A percentile compares a stretch with the other conserved stretches of the same genome.
These are phyloP conservation scores for Solen grandis DNA, from an alignment of 1,140 invertebrate genomes.

Conservation along the genomic window DNA sequence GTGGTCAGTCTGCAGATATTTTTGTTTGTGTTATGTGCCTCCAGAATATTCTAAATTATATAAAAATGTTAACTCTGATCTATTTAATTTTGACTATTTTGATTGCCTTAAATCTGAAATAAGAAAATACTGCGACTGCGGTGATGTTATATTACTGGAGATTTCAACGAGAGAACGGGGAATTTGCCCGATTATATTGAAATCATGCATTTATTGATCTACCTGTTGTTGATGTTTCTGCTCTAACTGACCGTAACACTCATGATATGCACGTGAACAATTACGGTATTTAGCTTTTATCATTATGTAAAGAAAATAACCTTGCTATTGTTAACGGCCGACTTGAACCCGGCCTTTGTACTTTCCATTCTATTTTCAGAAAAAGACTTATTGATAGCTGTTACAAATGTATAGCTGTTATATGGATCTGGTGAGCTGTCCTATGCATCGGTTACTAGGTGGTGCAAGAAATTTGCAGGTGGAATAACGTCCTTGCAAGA, in stretches of 20 bases:
- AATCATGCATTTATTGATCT: not conserved
- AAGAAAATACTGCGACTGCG: not conserved
- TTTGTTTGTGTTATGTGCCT: too few species aligned
- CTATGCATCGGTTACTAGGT: too few species aligned
- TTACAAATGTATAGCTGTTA: too few species aligned
- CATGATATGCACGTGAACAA: not conserved
- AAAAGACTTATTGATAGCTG: too few species aligned
- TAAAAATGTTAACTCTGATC: not conserved
- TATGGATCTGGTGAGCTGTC: too few species aligned
- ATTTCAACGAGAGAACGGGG: not conserved
- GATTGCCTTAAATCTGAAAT: not conserved
- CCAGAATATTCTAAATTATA: not conserved
- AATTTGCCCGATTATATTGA: not conserved
- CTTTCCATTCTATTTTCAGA: not conserved
- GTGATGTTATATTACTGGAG: not conserved
- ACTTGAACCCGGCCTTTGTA: not conserved
- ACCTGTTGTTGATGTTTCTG: not conserved
- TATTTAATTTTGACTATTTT: not conserved
- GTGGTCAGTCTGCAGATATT: not conserved
- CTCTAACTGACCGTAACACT: not conserved
- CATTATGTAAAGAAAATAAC: not conserved
- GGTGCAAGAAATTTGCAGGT: too few species aligned
- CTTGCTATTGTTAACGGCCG: not conserved
- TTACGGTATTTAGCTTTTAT: not conserved
- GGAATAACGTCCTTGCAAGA: too few species aligned